Percentiles rank a stretch among this genome's conserved stretches.
Conservation (phyloP, 2,113 vertebrate genomes). For the Ceyx melanurus region DNA sequence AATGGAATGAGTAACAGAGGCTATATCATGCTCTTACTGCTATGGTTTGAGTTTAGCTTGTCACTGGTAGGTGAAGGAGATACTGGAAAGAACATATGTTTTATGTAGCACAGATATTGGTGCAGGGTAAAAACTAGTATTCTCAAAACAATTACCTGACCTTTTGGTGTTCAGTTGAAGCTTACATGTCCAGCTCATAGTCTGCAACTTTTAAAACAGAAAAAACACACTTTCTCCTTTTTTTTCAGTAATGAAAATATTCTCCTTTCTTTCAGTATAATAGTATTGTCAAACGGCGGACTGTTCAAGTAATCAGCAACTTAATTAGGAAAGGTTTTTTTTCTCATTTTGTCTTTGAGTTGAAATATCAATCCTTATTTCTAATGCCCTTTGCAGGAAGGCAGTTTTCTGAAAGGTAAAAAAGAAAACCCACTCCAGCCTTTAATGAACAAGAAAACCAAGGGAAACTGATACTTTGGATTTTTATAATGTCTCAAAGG, state of each 20-base stretch:
- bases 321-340: slow-evolving; percentile 70
- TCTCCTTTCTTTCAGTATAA: slow-evolving; percentile 50
- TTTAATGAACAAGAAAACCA: slow-evolving; percentile 49
- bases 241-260: slow-evolving; percentile 65
- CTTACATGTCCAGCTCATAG: slow-evolving; percentile 20
- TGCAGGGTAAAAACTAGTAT: background rate
- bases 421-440: background rate
- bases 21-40: background rate
- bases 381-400: slow-evolving; percentile 43
- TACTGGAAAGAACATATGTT: background rate
- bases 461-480: background rate
- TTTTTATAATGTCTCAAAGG: slow-evolving; percentile 30
- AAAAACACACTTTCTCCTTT: background rate
- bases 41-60: background rate
- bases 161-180: slow-evolving; percentile 11
- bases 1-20: background rate
- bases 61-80: background rate
- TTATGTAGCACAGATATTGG: background rate
- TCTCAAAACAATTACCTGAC: slow-evolving; percentile 37
- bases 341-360: slow-evolving; percentile 9
- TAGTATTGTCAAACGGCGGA: slow-evolving; percentile 67
- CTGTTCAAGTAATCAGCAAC: slow-evolving; percentile 68
- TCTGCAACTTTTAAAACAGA: slow-evolving; percentile 7
- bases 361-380: slow-evolving; percentile 60
- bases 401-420: slow-evolving; percentile 27